phyloP scores from a whole-genome alignment of 1,140 invertebrate genomes.

The Drosophila murphyi region DNA sequence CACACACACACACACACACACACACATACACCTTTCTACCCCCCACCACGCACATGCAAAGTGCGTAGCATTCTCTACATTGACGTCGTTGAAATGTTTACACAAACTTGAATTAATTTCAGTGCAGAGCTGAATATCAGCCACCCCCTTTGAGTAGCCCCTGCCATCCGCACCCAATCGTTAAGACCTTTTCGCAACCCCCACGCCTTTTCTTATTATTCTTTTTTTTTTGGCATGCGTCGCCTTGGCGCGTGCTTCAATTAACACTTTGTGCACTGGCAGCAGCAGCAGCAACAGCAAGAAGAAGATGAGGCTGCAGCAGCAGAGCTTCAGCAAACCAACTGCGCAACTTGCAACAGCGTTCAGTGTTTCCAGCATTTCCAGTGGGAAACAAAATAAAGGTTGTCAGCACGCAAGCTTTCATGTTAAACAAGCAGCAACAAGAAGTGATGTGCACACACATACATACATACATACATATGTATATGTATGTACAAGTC shows the following conservation, averaged over 20 bases:
- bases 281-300: background rate
- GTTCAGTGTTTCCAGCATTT: constrained; percentile 21
- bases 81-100: constrained; percentile 68
- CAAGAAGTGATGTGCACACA: constrained; percentile 15
- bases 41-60: constrained; percentile 19
- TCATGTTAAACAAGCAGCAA: constrained; percentile 41
- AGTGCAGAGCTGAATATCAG: constrained; percentile 26
- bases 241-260: constrained; percentile 67
- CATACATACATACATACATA: background rate
- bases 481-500: background rate
- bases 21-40: background rate
- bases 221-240: constrained; percentile 2
- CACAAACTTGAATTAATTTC: constrained; percentile 75
- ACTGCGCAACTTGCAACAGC: constrained; percentile 47
- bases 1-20: background rate
- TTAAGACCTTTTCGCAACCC: background rate
- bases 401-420: constrained; percentile 40
- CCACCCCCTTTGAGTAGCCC: background rate
- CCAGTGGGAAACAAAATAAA: constrained; percentile 11
- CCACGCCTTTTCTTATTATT: background rate
- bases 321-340: constrained; percentile 11
- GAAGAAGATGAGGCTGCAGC: background rate
- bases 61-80: constrained; percentile 53
- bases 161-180: background rate
- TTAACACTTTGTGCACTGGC: constrained; percentile 67